These are phyloP conservation scores for Glaucomys volans DNA, from an alignment of 2,113 vertebrate species.

Conservation along the genomic window DNA sequence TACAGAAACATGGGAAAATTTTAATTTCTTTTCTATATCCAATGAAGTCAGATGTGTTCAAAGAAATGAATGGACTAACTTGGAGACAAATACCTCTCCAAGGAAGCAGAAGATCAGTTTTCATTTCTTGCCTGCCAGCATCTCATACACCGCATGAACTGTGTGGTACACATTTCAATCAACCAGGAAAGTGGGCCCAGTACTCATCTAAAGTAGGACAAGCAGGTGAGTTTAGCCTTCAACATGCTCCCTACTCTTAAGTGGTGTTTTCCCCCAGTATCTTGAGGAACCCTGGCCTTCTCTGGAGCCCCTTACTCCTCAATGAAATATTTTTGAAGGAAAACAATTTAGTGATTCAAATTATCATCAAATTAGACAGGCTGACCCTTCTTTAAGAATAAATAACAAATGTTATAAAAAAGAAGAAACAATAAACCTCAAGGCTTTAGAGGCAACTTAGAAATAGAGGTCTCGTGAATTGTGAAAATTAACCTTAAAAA, in stretches of 20 bases:
- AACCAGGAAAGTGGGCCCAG: not conserved
- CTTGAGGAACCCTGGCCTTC: not conserved
- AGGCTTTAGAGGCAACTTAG: not conserved
- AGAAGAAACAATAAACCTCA: accelerated
- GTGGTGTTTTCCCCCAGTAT: not conserved
- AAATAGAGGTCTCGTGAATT: not conserved
- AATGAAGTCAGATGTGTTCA: not conserved
- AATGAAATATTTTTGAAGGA: not conserved
- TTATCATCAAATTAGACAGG: not conserved
- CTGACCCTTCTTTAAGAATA: not conserved
- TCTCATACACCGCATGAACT: not conserved
- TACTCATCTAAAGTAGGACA: not conserved
- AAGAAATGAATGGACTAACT: not conserved
- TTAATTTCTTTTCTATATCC: not conserved
- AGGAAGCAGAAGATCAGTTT: not conserved
- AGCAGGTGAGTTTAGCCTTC: not conserved
- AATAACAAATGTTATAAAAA: not conserved
- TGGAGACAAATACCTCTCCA: not conserved
- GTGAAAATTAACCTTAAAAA: not conserved
- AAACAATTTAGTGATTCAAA: not conserved
- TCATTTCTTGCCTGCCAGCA: not conserved
- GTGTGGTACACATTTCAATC: not conserved
- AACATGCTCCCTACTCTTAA: not conserved
- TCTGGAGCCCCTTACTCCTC: not conserved
- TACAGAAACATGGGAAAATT: not conserved